A percentile compares a stretch with the other conserved stretches of the same genome.
phyloP scores from a whole-genome alignment of 2,888 invertebrate genomes.

The Hypena proboscidalis region DNA sequence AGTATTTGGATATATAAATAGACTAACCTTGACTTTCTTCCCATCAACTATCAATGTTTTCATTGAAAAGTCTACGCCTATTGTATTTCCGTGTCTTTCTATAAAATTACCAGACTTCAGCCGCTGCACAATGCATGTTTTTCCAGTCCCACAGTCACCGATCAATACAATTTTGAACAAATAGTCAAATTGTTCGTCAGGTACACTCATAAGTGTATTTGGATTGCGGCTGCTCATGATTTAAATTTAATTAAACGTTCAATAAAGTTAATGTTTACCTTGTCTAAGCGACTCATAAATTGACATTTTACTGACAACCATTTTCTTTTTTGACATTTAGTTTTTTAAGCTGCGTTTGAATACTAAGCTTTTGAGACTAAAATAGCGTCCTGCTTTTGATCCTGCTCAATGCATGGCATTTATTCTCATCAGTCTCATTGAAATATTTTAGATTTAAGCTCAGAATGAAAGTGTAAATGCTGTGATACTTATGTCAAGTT shows the following conservation, averaged over 20 bases:
- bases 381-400: too few species aligned
- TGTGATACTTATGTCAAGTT: too few species aligned
- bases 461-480: too few species aligned
- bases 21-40: constrained; percentile 95
- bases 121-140: constrained; percentile 97
- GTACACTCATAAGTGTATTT: constrained; percentile 90
- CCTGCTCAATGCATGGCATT: too few species aligned
- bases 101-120: constrained; percentile 98
- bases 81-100: constrained; percentile 97
- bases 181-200: constrained; percentile 95
- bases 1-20: constrained; percentile 48
- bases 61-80: constrained; percentile 99
- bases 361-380: too few species aligned
- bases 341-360: constrained; percentile 17
- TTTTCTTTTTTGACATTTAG: constrained; percentile 36
- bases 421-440: too few species aligned
- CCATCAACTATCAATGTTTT: constrained; percentile 97
- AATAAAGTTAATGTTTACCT: constrained; percentile 60
- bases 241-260: constrained; percentile 49
- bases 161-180: constrained; percentile 97
- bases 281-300: constrained; percentile 52
- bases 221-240: constrained; percentile 91
- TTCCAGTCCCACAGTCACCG: constrained; percentile 96
- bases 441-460: too few species aligned
- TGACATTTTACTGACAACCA: too few species aligned